Base-by-base conservation (phyloP, 2,888 invertebrate genomes). In the Asteroscopus sphinx region DNA sequence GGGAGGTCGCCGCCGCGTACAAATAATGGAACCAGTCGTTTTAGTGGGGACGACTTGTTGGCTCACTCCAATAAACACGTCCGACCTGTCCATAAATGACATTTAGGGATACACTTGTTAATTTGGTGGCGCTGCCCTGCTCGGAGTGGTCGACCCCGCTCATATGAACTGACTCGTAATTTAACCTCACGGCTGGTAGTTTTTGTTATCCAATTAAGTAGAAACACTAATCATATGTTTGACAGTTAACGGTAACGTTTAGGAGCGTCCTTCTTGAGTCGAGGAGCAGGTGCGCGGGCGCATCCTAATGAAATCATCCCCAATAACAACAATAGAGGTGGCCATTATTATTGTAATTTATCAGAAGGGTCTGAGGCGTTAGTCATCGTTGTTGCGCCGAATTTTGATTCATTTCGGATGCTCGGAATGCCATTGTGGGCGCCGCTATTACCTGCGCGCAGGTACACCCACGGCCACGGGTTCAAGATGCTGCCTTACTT, bases 401-500 rank as follows among this genome's bases (percentile, higher is more conserved):
- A 87, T 91, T 92, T 92, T 90, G 92, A 93, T 92, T 93, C 90
- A 93, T 92, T 91, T 91, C 86, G 88, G 85, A 89, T 91, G 90
- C 74, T 79, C 85, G 92, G 93, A 92, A 93, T 93, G 92, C 91
- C 88, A 93, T 93, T 93, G 92, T 92, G 79, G 79, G 76, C 79
- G 86, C 86, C 87, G 88, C 76, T 79, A 74, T 81, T 93, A 92
- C 93, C 92, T 93, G 92, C 77, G 77, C 73, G 79, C 87, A 83
- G 83, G 82, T 79, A 82, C 69, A 60, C 54, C 41, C 45, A 32
- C 58, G 28, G 48, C 26, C 55, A 54, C 52, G n/a, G 25, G 46
- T 40, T 15, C 49, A 63, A 36, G 54, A 13, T 41, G 60, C 64
- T 57, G 70, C 67, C 60, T 55, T 52, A 78, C 79, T 81, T 84